These are phyloP conservation scores for Agrypnia vestita DNA, from an alignment of 1,140 invertebrate species.

Conservation along the genomic window DNA sequence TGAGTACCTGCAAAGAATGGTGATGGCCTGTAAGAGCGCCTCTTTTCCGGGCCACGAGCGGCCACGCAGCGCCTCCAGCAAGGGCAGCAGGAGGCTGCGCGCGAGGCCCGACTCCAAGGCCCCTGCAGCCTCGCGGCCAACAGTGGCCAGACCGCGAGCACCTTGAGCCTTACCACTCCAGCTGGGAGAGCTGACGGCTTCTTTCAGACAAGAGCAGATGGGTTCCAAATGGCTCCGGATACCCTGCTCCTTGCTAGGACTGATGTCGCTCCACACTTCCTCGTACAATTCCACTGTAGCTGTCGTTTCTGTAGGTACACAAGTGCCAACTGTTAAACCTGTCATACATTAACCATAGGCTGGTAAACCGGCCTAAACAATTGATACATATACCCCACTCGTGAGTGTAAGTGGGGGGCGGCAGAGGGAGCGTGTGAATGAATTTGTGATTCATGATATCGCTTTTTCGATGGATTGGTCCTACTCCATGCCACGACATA, in stretches of 20 bases:
- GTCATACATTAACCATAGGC: neutral
- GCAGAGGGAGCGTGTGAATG: no score
- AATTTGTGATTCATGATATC: no score
- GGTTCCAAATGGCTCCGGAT: slow-evolving; percentile 84
- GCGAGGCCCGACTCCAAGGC: neutral
- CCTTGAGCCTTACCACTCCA: slow-evolving; percentile 92
- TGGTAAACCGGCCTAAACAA: no score
- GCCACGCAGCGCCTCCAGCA: slow-evolving; percentile 84
- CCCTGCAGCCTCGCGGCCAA: slow-evolving; percentile 78
- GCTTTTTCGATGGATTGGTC: no score
- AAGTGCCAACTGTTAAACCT: slow-evolving; percentile 23
- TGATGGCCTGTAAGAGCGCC: slow-evolving; percentile 83
- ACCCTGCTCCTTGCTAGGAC: slow-evolving; percentile 88
- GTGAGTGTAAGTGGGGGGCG: no score
- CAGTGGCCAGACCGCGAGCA: slow-evolving; percentile 84
- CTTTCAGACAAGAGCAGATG: slow-evolving; percentile 81
- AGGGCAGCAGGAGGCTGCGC: slow-evolving; percentile 78
- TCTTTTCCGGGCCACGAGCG: slow-evolving; percentile 93
- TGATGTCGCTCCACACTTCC: slow-evolving; percentile 91
- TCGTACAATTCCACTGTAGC: slow-evolving; percentile 84
- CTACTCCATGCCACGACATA: no score
- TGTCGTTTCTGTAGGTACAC: slow-evolving; percentile 71
- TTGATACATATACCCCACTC: no score
- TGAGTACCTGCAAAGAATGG: slow-evolving; percentile 82
- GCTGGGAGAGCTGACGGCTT: slow-evolving; percentile 83